Percentiles rank a stretch among this genome's conserved stretches.
phyloP scores from a whole-genome alignment of 2,797 vertebrate genomes.

The Amblyopsis hoosieri region DNA sequence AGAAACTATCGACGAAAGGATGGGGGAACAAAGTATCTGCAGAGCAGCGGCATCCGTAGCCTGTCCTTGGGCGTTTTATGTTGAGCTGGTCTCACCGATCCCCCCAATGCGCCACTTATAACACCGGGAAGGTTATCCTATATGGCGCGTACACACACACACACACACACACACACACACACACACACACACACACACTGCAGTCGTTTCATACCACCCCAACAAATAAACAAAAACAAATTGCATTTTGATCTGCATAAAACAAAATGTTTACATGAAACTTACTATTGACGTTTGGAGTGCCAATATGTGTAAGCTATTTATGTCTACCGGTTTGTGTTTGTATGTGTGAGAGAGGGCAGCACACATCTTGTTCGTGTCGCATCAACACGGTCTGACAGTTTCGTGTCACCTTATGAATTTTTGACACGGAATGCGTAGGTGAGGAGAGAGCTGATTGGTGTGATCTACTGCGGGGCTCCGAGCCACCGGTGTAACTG shows the following conservation, averaged over 20 bases:
- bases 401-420: constrained; percentile 72
- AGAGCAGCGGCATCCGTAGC: too few species aligned
- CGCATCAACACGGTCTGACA: constrained; percentile 61
- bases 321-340: constrained; percentile 1
- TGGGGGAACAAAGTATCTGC: too few species aligned
- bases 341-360: not conserved
- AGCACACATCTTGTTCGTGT: constrained; percentile 46
- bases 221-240: too few species aligned
- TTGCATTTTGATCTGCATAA: too few species aligned
- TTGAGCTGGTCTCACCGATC: too few species aligned
- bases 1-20: too few species aligned
- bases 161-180: not conserved
- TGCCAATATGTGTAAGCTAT: not conserved
- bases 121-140: too few species aligned
- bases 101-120: too few species aligned
- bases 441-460: constrained; percentile 58
- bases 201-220: not conserved
- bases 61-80: too few species aligned
- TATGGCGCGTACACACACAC: not conserved
- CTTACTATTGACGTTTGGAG: too few species aligned
- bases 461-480: constrained; percentile 49
- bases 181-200: not conserved
- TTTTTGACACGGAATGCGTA: constrained; percentile 72
- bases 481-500: constrained; percentile 55
- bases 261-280: too few species aligned